phyloP scores from a whole-genome alignment of 2,113 vertebrate species.

The Piaya cayana region DNA sequence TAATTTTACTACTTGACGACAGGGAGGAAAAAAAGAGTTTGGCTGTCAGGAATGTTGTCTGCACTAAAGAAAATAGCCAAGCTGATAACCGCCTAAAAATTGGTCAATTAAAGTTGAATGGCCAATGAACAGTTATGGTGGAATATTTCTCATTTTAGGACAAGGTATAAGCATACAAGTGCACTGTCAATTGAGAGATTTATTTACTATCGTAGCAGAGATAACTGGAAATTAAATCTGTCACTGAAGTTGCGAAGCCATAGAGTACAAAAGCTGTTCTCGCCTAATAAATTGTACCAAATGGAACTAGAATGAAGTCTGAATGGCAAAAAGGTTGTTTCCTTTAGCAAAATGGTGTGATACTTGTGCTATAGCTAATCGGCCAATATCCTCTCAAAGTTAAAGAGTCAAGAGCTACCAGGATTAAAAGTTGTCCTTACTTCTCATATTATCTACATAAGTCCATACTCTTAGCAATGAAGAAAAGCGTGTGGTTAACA shows the following conservation, averaged over 20 bases:
- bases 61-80: slow-evolving; percentile 66
- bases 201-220: slow-evolving; percentile 61
- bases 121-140: slow-evolving; percentile 50
- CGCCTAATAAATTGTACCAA: slow-evolving; percentile 32
- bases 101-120: slow-evolving; percentile 75
- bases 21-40: slow-evolving; percentile 61
- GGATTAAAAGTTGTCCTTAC: neutral
- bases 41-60: slow-evolving; percentile 54
- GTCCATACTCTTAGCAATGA: neutral
- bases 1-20: slow-evolving; percentile 30
- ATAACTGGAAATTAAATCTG: slow-evolving; percentile 70
- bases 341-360: neutral
- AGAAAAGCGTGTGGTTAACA: neutral
- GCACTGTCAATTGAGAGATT: slow-evolving; percentile 52
- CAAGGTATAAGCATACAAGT: neutral
- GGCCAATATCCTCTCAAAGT: neutral
- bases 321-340: slow-evolving; percentile 17
- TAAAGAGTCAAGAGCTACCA: neutral
- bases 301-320: slow-evolving; percentile 14
- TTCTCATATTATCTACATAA: neutral
- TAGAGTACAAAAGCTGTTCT: slow-evolving; percentile 33
- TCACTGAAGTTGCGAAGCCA: slow-evolving; percentile 25
- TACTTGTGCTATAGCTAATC: neutral
- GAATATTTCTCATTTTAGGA: slow-evolving; percentile 52
- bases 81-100: slow-evolving; percentile 66